phyloP scores from a whole-genome alignment of 92 coral and sea anemone genomes.

The Chrysogorgia sp. region DNA sequence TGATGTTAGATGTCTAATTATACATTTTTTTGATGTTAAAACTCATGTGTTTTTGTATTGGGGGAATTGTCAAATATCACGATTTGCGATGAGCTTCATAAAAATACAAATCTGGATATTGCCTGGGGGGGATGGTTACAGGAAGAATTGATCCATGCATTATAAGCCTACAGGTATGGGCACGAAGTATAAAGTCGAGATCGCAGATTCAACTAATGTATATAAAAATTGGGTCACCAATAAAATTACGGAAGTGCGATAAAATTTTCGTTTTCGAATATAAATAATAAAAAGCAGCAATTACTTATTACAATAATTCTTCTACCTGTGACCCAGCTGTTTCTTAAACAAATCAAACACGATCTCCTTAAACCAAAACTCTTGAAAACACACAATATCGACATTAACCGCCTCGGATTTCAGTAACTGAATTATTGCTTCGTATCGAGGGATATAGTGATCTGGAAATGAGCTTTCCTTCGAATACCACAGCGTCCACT shows the following conservation, averaged over 20 bases:
- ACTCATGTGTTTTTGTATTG: no score
- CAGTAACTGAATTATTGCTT: constrained; percentile 70
- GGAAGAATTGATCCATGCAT: no score
- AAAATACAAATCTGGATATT: no score
- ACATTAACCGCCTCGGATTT: constrained; percentile 65
- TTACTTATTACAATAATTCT: not conserved
- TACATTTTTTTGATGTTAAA: no score
- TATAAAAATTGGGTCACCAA: no score
- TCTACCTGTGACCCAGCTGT: constrained; percentile 72
- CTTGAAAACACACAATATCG: constrained; percentile 86
- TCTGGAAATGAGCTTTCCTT: constrained; percentile 89
- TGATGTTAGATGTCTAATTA: no score
- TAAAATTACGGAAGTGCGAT: not conserved
- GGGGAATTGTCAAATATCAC: no score
- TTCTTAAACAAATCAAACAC: constrained; percentile 76
- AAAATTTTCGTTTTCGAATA: not conserved
- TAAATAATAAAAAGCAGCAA: not conserved
- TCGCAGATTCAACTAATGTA: no score
- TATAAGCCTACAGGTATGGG: no score
- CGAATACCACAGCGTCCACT: constrained; percentile 63
- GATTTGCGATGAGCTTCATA: no score
- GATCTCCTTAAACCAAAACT: constrained; percentile 91
- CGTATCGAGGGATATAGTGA: constrained; percentile 74
- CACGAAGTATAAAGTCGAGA: no score
- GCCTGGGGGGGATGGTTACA: no score